Evolutionary conservation across 2,888 invertebrate species (phyloP).

Genomic region (Sabatieria punctata): DNA sequence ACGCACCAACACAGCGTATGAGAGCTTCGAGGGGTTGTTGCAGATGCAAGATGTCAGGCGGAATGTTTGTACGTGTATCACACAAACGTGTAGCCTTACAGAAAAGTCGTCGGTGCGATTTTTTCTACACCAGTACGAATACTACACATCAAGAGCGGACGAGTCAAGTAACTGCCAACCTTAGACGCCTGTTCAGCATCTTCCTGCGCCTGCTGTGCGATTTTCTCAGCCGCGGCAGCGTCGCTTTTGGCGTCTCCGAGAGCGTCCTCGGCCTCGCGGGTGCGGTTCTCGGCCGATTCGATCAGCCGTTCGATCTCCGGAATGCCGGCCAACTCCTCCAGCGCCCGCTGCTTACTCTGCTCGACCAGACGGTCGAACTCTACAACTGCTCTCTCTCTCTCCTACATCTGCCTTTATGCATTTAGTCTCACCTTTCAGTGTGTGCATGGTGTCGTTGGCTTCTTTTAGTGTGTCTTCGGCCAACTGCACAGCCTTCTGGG

Average conservation of each 20-base stretch:
- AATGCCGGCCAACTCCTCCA: slow-evolving; percentile 55
- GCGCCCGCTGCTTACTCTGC: slow-evolving; percentile 60
- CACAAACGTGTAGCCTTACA: too few relatives aligned
- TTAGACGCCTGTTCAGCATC: slow-evolving; percentile 60
- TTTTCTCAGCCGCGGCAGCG: slow-evolving; percentile 52
- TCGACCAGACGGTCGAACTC: slow-evolving; percentile 70
- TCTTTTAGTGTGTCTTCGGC: slow-evolving; percentile 64
- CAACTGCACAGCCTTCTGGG: slow-evolving; percentile 61
- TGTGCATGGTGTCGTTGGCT: slow-evolving; percentile 59
- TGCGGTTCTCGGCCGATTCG: slow-evolving; percentile 51
- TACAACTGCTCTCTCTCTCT: neutral
- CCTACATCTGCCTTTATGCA: neutral
- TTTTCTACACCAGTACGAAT: too few relatives aligned
- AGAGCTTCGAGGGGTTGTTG: too few relatives aligned
- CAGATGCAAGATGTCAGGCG: too few relatives aligned
- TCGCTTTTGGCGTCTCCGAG: slow-evolving; percentile 57
- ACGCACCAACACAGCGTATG: too few relatives aligned
- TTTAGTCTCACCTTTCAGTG: slow-evolving; percentile 52
- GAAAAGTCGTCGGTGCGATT: too few relatives aligned
- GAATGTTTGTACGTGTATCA: too few relatives aligned
- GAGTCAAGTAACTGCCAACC: too few relatives aligned
- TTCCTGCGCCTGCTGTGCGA: slow-evolving; percentile 59
- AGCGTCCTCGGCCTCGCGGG: slow-evolving; percentile 40
- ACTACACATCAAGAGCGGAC: too few relatives aligned
- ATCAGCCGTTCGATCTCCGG: slow-evolving; percentile 55